Evolutionary conservation across 2,113 vertebrate genomes (phyloP), one percentile per base, ranked within the genome.

Genomic region (Echinops telfairi): DNA sequence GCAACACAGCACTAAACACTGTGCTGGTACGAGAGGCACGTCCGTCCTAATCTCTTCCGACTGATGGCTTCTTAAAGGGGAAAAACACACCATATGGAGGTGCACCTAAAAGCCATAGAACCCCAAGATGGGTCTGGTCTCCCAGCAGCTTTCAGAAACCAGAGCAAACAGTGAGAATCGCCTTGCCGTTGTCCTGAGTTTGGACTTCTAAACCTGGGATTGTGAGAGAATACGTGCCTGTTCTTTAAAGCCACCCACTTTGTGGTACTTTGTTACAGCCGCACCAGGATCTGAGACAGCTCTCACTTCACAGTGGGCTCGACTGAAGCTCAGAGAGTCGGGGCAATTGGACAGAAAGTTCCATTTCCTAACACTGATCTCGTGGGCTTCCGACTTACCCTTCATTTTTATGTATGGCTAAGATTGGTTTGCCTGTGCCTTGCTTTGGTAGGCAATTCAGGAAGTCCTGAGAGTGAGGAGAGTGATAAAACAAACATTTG

Each of bases 351-450:
- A n/a, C 4, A 1, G 31, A 25, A 31, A 53, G 64, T 64, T 31
- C 6, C 4, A 3, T 10, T 1, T 0, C 27, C 11, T 2, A 66
- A 43, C 15, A 0, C 19, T 9, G 2, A 22, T 36, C 19, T 1
- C 7, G 43, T 3, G 20, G 31, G n/a, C 66, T 16, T 36, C 31
- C 22, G 10, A 36, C 25, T 68, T 15, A 62, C n/a, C 0, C 31
- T 3, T 0, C 6, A 0, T 12, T 81, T 10, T 47, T 27, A 27
- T 3, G 2, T 2, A 9, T 1, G 29, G 20, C 15, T 17, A 5
- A 31, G 47, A 16, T 4, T 12, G 25, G 9, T 12, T 14, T 31
- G 31, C 19, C 19, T 23, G 5, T 0, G 6, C 25, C 58, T 20
- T 31, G 8, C 70, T 86, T 53, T 81, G 31, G 0, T 0, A 40